Evolutionary conservation across 2,888 invertebrate genomes (phyloP), one percentile per base, ranked within the genome.

Genomic region (Leucophora obtusa): DNA sequence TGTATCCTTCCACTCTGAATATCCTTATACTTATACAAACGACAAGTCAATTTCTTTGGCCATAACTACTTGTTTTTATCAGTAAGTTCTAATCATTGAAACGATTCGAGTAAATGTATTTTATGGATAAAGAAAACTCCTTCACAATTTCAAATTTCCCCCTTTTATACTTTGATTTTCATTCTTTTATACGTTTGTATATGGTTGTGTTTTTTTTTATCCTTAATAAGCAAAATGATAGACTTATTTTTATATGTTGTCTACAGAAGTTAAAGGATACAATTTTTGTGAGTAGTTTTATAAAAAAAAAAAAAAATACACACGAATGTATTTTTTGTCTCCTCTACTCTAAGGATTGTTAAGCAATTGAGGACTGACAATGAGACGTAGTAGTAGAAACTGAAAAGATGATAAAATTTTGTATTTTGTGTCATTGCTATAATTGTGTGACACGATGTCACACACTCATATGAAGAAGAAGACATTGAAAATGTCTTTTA

Each of bases 171-270:
- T 77, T 71, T 77, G 70, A 81, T 81, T 28, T 74, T 77, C 66
- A 53, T 50, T 71, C 14, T 21, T 17, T 54, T 21, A 38, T 60
- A 8, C 53, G 15, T 54, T 6, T 11, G n/a, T n/a, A n/a, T n/a
- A n/a, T 54, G 28, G 21, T 18, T 18, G 38, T 17, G 38, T 38
- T 51, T 14, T 56, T 43, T 59, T 47, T 63, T 54, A 43, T 66
- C 51, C 77, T 51, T 66, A 73, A 74, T 77, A 73, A 77, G 77
- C 70, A 66, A 81, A 81, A 81, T 73, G 81, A 77, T 77, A 77
- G 73, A 81, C 77, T 77, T 59, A 62, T 53, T 69, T 73, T 58
- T 77, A 65, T 59, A 58, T 58, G 43, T 21, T 53, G 62, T 15
- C 11, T 47, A 47, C 24, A 18, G 28, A 70, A 60, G 75, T 60